Base-by-base conservation (phyloP, 2,888 invertebrate species). In the Pogonocherus hispidulus region DNA sequence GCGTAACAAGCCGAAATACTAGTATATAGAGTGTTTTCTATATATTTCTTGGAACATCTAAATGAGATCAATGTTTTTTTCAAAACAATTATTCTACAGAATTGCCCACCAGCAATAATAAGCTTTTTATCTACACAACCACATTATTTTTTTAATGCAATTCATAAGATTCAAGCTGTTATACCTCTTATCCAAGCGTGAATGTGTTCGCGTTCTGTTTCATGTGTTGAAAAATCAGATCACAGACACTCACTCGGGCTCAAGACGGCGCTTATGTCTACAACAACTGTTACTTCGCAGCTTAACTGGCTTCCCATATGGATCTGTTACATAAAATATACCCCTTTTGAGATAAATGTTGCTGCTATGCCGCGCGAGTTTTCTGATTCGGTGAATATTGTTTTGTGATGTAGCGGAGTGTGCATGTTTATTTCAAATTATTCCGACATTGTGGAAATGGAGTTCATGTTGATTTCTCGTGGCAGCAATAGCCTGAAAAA, bases 241-340 rank as follows among this genome's bases (percentile, higher is more conserved):
- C 27, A 6, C 51, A 27, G 22, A 11, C 8, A n/a, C 19, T 20
- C n/a, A n/a, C n/a, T n/a, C n/a, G n/a, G 32, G n/a, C 41, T 41
- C 41, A 41, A 41, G 41, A 41, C 41, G 41, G 41, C 5, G 22
- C 22, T 51, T 51, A 18, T 51, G 14, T 51, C 27, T 27, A 27
- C 51, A 51, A 27, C 51, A 51, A 27, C 51, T 51, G 51, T 51
- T 27, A 51, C 51, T 2, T 51, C 27, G 6, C 27, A 16, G 51
- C 14, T 51, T 23, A 41, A 41, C 41, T 41, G 5, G n/a, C 41
- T 16, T 41, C 41, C 16, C 14, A n/a, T 16, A 9, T 3, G 41
- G 11, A 14, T 41, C 16, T 14, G 41, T 14, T n/a, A 41, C 16
- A 1, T 41, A 41, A 41, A 41, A 41, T 41, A 41, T 41, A 14